Conservation (phyloP, 2,888 invertebrate genomes). For the Ypsolopha sequella region DNA sequence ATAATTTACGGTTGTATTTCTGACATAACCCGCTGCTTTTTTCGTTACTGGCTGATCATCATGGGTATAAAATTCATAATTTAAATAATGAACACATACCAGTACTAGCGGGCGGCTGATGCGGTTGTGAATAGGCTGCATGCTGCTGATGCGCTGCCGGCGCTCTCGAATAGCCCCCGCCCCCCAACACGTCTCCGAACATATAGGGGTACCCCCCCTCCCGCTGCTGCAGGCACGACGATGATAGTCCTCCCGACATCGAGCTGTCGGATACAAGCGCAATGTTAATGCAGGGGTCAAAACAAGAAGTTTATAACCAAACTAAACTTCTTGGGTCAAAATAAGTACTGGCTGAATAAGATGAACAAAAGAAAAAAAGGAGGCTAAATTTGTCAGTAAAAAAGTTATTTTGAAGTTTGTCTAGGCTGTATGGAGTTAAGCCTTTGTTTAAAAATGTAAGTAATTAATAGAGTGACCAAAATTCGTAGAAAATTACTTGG, state of each 20-base stretch:
- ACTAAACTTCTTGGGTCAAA: background rate
- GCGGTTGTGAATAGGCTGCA: slow-evolving; percentile 73
- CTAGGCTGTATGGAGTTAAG: background rate
- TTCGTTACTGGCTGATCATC: too few species aligned
- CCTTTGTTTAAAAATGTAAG: background rate
- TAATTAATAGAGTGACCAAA: background rate
- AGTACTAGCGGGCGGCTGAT: slow-evolving; percentile 64
- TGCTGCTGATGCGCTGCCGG: slow-evolving; percentile 84
- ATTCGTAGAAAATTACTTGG: too few species aligned
- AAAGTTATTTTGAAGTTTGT: too few species aligned
- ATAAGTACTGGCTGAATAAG: too few species aligned
- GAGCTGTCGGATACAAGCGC: slow-evolving; percentile 71
- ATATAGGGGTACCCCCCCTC: slow-evolving; percentile 89
- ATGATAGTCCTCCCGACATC: slow-evolving; percentile 87
- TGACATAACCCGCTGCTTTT: too few species aligned
- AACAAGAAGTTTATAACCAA: too few species aligned
- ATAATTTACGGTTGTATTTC: too few species aligned
- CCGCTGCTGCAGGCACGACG: slow-evolving; percentile 87
- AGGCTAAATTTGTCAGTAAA: too few species aligned
- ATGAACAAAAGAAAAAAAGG: too few species aligned
- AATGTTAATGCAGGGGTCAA: too few species aligned
- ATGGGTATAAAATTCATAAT: too few species aligned
- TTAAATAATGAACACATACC: slow-evolving; percentile 47
- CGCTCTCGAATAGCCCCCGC: slow-evolving; percentile 78
- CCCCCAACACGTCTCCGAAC: slow-evolving; percentile 89